Conservation (phyloP, 2,113 vertebrate genomes). For the Xenopus tropicalis region UCB_Xtro_10.0 CM004445.2:13233001-13233500, state of each 20-base stretch:
- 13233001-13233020: slow-evolving; percentile 63
- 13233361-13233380: slow-evolving; percentile 79
- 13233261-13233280: slow-evolving; percentile 95
- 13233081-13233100: slow-evolving; percentile 92
- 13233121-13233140: slow-evolving; percentile 96
- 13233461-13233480: not conserved
- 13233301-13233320: slow-evolving; percentile 99
- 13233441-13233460: slow-evolving; percentile 33
- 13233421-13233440: slow-evolving; percentile 39
- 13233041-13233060: slow-evolving; percentile 77
- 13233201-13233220: slow-evolving; percentile 73
- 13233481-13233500: slow-evolving; percentile 56
- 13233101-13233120: slow-evolving; percentile 92
- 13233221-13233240: slow-evolving; percentile 93
- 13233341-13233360: slow-evolving; percentile 92
- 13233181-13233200: slow-evolving; percentile 87
- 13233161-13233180: slow-evolving; percentile 91
- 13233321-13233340: slow-evolving; percentile 99
- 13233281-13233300: slow-evolving; percentile 95
- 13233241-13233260: slow-evolving; percentile 95
- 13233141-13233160: slow-evolving; percentile 95
- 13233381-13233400: not conserved
- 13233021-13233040: slow-evolving; percentile 67
- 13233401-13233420: not conserved
- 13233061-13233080: slow-evolving; percentile 81